Evolutionary conservation across 2,113 vertebrate species (phyloP).

Genomic region (Silurus asotus): DNA sequence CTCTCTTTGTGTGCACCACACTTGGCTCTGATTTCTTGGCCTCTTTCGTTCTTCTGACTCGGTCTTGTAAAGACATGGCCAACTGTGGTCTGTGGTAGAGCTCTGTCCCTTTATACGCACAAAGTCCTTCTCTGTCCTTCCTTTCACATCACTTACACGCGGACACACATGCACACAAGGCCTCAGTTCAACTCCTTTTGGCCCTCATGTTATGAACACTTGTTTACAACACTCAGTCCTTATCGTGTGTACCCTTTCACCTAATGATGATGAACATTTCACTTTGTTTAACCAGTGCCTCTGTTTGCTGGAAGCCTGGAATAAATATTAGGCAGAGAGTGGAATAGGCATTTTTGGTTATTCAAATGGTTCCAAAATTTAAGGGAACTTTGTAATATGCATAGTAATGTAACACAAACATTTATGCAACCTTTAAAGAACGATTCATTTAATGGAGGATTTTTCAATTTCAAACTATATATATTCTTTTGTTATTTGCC

Average conservation of each 20-base stretch:
- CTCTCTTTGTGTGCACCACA: conserved; percentile 23
- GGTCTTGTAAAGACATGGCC: not conserved
- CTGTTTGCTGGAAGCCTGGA: conserved; percentile 4
- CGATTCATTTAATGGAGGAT: not conserved
- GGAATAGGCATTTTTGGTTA: not conserved
- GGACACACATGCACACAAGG: not conserved
- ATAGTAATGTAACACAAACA: not conserved
- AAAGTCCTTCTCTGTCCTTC: conserved; percentile 35
- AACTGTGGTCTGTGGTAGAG: conserved; percentile 54
- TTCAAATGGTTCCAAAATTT: not conserved
- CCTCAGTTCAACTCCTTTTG: not conserved
- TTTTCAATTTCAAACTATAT: not conserved
- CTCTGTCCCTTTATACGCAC: conserved; percentile 54
- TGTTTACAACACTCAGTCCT: conserved; percentile 22
- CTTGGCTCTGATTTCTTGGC: not conserved
- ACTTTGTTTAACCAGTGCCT: conserved; percentile 4
- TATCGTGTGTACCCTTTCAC: conserved; percentile 1
- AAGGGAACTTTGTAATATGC: not conserved
- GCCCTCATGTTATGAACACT: conserved; percentile 15
- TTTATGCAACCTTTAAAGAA: not conserved
- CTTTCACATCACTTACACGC: not conserved
- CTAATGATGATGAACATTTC: not conserved
- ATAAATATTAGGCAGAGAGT: not conserved
- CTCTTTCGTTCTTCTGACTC: not conserved
- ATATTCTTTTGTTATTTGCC: not conserved